Evolutionary conservation across 2,113 vertebrate genomes (phyloP).

Genomic region (Hydrochoerus hydrochaeris): DNA sequence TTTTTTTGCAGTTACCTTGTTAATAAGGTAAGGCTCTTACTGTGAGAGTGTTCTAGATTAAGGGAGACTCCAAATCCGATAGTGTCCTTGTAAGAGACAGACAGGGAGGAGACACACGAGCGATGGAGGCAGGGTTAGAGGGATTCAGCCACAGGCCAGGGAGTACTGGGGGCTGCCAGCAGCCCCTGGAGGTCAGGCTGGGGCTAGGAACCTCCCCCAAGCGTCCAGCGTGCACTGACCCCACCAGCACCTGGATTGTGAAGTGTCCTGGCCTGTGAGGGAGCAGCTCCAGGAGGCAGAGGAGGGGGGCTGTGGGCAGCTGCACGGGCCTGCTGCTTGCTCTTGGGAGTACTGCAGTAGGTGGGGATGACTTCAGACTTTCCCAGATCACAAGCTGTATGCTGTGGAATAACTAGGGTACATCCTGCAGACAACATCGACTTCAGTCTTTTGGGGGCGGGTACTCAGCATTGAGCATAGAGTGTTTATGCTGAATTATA

Average conservation of each 20-base stretch:
- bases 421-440: background rate
- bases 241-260: background rate
- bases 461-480: background rate
- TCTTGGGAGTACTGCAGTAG: background rate
- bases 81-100: background rate
- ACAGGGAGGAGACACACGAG: background rate
- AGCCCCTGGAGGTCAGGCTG: rapidly evolving
- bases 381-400: background rate
- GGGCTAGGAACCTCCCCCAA: background rate
- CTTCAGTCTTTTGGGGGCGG: background rate
- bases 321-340: background rate
- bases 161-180: background rate
- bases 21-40: background rate
- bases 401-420: background rate
- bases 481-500: background rate
- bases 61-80: background rate
- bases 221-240: no score
- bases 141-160: background rate
- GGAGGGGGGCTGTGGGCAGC: background rate
- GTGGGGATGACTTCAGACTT: background rate
- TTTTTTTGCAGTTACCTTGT: background rate
- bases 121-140: background rate
- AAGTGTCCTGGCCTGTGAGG: background rate
- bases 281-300: background rate
- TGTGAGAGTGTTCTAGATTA: background rate